Evolutionary conservation across 64 coral and sea anemone genomes (phyloP), one percentile per base, ranked within the genome.

Genomic region (Platygyra sinensis): DNA sequence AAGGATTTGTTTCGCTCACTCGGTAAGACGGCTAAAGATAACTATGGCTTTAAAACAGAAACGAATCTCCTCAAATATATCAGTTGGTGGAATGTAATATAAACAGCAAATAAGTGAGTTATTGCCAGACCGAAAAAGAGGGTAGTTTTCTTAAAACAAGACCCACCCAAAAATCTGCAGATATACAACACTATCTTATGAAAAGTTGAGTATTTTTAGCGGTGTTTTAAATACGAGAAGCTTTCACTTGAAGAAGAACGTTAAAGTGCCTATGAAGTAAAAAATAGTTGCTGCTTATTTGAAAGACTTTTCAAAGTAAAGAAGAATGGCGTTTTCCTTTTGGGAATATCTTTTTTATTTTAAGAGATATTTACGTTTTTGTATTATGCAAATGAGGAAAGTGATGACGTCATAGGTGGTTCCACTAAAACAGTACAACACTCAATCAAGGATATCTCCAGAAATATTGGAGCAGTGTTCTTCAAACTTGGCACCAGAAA

Each of bases 161-260:
- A 69, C 5, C 25, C 65, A 69, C 65, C 65, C 65, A 27, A 25
- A 10, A 24, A 24, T 69, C 22, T 27, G 22, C 22, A 69, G 42
- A 69, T 11, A 27, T 24, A 24, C 65, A 25, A 69, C n/a, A n/a
- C 22, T 10, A 46, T 46, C 11, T 57, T 57, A 16, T 57, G 54
- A 20, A 11, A 69, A 83, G 65, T 65, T 24, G 16, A 51, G n/a
- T 6, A 65, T 20, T 67, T 46, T 67, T 8, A 14, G 32, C 10
- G 36, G 78, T 42, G 17, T 27, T 85, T 72, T 30, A 51, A 52
- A 82, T 49, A 28, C 52, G 57, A 80, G 54, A 61, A 30, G 57
- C 57, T 80, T 59, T 24, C 29, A 71, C 33, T 16, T 85, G 81
- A 85, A 85, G 69, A 71, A 50, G 36, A 63, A 29, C 19, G 62